Percentiles rank a stretch among this genome's conserved stretches.
Evolutionary conservation across 2,888 invertebrate species (phyloP).

Genomic region (Geotrupes spiniger): DNA sequence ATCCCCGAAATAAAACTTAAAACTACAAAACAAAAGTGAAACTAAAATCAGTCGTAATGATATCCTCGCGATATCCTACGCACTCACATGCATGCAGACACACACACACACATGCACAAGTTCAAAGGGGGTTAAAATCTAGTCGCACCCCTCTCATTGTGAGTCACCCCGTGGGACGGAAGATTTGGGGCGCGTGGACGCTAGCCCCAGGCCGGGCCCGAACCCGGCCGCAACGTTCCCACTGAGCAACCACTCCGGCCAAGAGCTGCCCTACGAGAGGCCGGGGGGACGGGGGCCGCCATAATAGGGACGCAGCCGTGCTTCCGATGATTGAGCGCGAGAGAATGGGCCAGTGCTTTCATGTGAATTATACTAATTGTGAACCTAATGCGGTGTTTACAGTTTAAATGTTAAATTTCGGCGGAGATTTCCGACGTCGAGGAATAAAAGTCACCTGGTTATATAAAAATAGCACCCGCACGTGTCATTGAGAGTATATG

Average conservation of each 20-base stretch:
- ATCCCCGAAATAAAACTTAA: too few relatives aligned
- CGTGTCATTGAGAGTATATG: too few relatives aligned
- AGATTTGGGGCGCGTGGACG: slow-evolving; percentile 35
- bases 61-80: slow-evolving; percentile 1
- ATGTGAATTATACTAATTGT: slow-evolving; percentile 20
- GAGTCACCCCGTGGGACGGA: slow-evolving; percentile 33
- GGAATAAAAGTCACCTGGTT: too few relatives aligned
- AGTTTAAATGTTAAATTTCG: slow-evolving; percentile 1
- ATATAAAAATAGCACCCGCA: too few relatives aligned
- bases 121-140: slow-evolving; percentile 12
- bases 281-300: slow-evolving; percentile 7
- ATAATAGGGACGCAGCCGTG: slow-evolving; percentile 19
- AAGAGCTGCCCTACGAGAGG: slow-evolving; percentile 30
- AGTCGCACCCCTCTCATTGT: slow-evolving; percentile 24
- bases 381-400: slow-evolving; percentile 3
- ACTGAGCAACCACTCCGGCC: slow-evolving; percentile 48
- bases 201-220: slow-evolving; percentile 28
- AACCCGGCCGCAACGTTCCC: slow-evolving; percentile 45
- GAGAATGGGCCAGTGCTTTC: slow-evolving; percentile 8
- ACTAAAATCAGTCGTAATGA: slow-evolving; percentile 5
- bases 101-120: background rate
- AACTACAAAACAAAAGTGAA: background rate
- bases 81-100: too few relatives aligned
- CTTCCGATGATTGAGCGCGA: slow-evolving; percentile 20
- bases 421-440: too few relatives aligned